phyloP scores from a whole-genome alignment of 2,797 vertebrate species.

The Pelochelys cantorii region DNA sequence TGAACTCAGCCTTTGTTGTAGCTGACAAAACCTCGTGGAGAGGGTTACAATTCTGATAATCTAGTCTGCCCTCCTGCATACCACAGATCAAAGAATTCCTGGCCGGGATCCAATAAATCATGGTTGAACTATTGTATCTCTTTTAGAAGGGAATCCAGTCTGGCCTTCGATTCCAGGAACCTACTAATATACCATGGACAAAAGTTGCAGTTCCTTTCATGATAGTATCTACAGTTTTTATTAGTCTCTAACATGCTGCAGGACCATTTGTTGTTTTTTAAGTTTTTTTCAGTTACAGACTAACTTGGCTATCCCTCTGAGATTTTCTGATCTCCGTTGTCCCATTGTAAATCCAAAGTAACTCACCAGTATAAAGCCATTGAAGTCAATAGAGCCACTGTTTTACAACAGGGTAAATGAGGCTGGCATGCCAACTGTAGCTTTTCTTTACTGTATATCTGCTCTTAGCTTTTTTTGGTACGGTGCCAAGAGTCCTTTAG shows the following conservation, averaged over 20 bases:
- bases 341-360: slow-evolving; percentile 54
- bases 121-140: slow-evolving; percentile 66
- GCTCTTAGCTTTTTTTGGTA: slow-evolving; percentile 60
- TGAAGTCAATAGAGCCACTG: slow-evolving; percentile 44
- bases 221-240: too few relatives aligned
- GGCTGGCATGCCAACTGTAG: neutral
- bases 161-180: neutral
- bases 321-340: slow-evolving; percentile 49
- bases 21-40: slow-evolving; percentile 47
- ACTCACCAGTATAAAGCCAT: neutral
- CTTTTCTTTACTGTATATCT: slow-evolving; percentile 2
- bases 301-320: too few relatives aligned
- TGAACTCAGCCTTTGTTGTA: slow-evolving; percentile 59
- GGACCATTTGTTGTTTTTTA: too few relatives aligned
- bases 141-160: slow-evolving; percentile 48
- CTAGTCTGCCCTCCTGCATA: slow-evolving; percentile 68
- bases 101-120: slow-evolving; percentile 61
- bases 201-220: slow-evolving; percentile 35
- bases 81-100: slow-evolving; percentile 62
- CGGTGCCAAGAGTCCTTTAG: slow-evolving; percentile 21
- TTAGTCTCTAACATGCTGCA: too few relatives aligned
- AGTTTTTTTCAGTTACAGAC: too few relatives aligned
- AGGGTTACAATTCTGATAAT: slow-evolving; percentile 71
- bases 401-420: slow-evolving; percentile 62
- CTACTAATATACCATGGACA: slow-evolving; percentile 13